Conservation (phyloP, 2,797 vertebrate genomes). For the Poliocrania exsul region DNA sequence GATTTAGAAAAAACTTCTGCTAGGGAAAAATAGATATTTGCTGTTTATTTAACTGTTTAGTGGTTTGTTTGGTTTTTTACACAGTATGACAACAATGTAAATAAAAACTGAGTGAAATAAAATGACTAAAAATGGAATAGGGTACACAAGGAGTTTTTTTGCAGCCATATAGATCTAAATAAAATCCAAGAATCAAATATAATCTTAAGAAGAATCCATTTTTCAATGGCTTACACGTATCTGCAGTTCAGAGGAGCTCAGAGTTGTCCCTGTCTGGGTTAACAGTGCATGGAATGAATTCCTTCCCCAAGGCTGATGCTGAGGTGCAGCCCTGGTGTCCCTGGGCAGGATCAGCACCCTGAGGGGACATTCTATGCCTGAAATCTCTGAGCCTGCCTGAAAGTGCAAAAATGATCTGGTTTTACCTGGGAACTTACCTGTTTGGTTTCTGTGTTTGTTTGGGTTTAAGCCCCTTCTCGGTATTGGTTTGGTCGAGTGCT, state of each 20-base stretch:
- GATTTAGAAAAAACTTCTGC: background rate
- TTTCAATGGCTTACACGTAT: fast-evolving
- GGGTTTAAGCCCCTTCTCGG: background rate
- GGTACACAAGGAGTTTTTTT: background rate
- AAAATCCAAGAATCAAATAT: background rate
- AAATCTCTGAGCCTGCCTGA: background rate
- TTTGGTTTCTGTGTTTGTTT: background rate
- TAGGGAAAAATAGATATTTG: background rate
- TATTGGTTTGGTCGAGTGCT: background rate
- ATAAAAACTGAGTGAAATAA: background rate
- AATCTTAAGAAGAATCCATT: background rate
- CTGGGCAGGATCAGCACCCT: background rate
- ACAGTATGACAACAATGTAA: background rate
- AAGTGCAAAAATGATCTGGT: background rate
- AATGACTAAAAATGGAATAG: background rate
- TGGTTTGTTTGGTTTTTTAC: background rate
- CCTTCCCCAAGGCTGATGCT: fast-evolving
- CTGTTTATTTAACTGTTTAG: background rate
- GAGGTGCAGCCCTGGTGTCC: background rate
- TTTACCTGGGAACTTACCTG: background rate
- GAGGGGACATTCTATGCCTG: background rate
- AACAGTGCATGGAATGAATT: background rate
- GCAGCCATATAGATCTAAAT: background rate
- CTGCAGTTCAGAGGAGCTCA: background rate
- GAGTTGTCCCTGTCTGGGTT: background rate